A percentile compares a stretch with the other conserved stretches of the same genome.
Evolutionary conservation across 2,113 vertebrate species (phyloP).

Genomic region (Sylvietta virens): DNA sequence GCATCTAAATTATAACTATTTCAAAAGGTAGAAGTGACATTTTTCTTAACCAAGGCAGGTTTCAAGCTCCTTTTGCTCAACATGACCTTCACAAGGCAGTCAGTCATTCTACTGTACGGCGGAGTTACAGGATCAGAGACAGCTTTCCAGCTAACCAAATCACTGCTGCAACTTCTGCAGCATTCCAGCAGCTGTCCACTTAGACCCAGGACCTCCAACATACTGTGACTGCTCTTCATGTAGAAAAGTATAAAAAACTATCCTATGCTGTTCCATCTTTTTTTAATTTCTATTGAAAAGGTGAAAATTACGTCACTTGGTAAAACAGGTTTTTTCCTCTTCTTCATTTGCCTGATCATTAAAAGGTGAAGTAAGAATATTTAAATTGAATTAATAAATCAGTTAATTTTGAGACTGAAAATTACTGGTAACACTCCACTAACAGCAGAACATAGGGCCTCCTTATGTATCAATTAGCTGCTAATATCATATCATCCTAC

Average conservation of each 20-base stretch:
- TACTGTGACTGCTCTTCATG: not conserved
- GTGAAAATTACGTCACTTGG: not conserved
- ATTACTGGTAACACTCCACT: not conserved
- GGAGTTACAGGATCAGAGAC: not conserved
- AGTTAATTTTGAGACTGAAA: not conserved
- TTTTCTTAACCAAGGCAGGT: not conserved
- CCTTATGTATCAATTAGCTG: not conserved
- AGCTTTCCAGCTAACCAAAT: not conserved
- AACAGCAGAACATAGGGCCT: not conserved
- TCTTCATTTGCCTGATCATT: not conserved
- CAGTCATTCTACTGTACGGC: not conserved
- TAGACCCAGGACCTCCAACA: not conserved
- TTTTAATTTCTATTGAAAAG: not conserved
- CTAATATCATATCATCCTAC: not conserved
- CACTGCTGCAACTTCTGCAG: not conserved
- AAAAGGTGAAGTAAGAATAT: not conserved
- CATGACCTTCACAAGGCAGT: not conserved
- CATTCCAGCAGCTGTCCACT: not conserved
- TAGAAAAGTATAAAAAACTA: not conserved
- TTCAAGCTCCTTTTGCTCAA: constrained; percentile 20
- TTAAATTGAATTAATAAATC: not conserved
- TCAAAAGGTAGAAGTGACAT: not conserved
- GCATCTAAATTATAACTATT: not conserved
- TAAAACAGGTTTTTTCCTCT: not conserved
- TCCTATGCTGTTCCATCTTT: not conserved